These are phyloP conservation scores for Neodiprion pinetum DNA, from an alignment of 1,140 invertebrate genomes.

Conservation along the genomic window DNA sequence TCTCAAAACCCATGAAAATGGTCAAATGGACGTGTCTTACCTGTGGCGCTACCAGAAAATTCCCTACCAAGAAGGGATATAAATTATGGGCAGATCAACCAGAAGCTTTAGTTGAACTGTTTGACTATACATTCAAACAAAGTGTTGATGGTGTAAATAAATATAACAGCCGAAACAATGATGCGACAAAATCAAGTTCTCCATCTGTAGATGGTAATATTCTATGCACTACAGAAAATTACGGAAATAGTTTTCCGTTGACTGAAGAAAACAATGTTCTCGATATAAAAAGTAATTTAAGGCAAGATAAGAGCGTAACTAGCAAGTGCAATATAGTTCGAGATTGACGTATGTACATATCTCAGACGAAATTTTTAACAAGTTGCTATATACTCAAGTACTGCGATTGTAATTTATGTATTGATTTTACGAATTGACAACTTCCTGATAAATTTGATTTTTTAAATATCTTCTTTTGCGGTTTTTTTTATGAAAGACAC, in stretches of 20 bases:
- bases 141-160: background rate
- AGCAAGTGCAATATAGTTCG: background rate
- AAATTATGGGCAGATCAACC: constrained; percentile 52
- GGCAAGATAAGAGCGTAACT: background rate
- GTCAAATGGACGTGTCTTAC: constrained; percentile 50
- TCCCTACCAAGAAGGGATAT: constrained; percentile 45
- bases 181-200: background rate
- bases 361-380: too few species aligned
- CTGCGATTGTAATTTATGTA: too few species aligned
- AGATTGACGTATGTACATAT: too few species aligned
- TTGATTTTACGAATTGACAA: too few species aligned
- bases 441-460: too few species aligned
- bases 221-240: background rate
- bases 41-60: constrained; percentile 44
- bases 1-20: constrained; percentile 48
- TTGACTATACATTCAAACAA: constrained; percentile 43
- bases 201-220: background rate
- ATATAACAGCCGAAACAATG: background rate
- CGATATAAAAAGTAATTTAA: background rate
- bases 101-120: constrained; percentile 42
- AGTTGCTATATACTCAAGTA: too few species aligned
- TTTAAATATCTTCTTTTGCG: too few species aligned
- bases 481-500: too few species aligned
- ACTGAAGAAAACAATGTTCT: background rate
- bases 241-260: background rate